phyloP scores from a whole-genome alignment of 2,888 invertebrate genomes.

The Papilio gigon region DNA sequence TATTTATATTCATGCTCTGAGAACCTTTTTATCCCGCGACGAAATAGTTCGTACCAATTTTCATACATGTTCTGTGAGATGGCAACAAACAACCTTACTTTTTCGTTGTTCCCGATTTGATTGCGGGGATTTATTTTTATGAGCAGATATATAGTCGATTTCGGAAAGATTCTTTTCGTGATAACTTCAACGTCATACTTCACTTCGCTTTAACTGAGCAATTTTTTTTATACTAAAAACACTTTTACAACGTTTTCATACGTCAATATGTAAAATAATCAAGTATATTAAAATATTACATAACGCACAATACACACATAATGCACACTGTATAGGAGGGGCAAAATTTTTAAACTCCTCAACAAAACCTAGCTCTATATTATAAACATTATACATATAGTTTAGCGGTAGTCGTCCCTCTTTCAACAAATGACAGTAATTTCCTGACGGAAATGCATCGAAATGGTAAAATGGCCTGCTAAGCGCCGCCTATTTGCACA shows the following conservation, averaged over 20 bases:
- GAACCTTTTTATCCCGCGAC: constrained; percentile 69
- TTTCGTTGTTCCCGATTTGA: constrained; percentile 77
- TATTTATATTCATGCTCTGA: constrained; percentile 75
- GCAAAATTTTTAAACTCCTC: neutral
- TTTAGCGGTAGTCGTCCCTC: constrained; percentile 67
- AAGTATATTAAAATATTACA: no score
- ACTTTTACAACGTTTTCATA: no score
- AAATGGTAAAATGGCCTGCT: constrained; percentile 77
- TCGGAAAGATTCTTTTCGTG: constrained; percentile 67
- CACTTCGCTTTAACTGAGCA: constrained; percentile 45
- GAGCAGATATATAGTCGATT: constrained; percentile 79
- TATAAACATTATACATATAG: constrained; percentile 41
- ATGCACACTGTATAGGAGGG: no score
- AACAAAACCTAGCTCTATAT: neutral
- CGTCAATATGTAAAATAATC: no score
- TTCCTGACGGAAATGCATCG: constrained; percentile 79
- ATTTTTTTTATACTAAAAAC: no score
- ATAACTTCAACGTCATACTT: constrained; percentile 58
- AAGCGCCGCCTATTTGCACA: constrained; percentile 74
- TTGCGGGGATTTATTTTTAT: constrained; percentile 80
- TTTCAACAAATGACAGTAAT: constrained; percentile 78
- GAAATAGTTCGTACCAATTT: constrained; percentile 72
- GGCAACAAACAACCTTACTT: constrained; percentile 78
- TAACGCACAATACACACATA: no score
- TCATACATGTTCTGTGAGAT: constrained; percentile 70